Conservation (phyloP, 2,113 vertebrate species). For the Psilopogon haemacephalus region DNA sequence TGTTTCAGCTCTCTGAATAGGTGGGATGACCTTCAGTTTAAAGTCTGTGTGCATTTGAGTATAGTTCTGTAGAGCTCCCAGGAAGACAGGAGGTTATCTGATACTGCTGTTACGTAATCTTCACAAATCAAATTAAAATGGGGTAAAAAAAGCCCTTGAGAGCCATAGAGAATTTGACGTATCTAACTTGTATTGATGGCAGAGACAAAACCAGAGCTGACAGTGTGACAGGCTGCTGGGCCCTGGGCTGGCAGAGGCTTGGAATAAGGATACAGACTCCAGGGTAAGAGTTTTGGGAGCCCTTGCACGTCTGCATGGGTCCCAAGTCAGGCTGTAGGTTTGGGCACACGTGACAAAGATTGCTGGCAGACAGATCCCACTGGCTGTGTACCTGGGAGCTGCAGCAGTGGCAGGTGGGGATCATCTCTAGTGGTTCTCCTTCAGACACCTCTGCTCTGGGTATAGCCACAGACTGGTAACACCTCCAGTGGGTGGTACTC, state of each 20-base stretch:
- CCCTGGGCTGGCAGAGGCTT: not conserved
- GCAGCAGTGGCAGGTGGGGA: not conserved
- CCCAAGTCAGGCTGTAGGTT: not conserved
- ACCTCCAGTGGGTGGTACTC: not conserved
- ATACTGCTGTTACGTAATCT: not conserved
- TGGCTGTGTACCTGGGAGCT: not conserved
- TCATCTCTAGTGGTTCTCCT: rapidly evolving
- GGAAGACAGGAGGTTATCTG: not conserved
- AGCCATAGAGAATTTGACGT: not conserved
- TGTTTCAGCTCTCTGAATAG: not conserved
- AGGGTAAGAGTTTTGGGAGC: not conserved
- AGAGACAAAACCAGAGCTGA: not conserved
- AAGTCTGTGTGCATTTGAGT: not conserved
- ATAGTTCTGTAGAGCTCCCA: not conserved
- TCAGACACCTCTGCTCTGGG: not conserved
- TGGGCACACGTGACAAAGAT: rapidly evolving
- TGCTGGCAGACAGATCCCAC: rapidly evolving
- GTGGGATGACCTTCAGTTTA: not conserved
- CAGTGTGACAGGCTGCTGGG: not conserved
- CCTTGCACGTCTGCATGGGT: not conserved
- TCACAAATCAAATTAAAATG: rapidly evolving
- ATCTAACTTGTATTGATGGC: not conserved
- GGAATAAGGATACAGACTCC: not conserved
- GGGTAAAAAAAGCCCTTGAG: not conserved
- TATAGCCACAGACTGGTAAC: not conserved